Percentiles rank a stretch among this genome's conserved stretches.
Evolutionary conservation across 1,140 invertebrate genomes (phyloP).

Genomic region (Drosophila pandora): DNA sequence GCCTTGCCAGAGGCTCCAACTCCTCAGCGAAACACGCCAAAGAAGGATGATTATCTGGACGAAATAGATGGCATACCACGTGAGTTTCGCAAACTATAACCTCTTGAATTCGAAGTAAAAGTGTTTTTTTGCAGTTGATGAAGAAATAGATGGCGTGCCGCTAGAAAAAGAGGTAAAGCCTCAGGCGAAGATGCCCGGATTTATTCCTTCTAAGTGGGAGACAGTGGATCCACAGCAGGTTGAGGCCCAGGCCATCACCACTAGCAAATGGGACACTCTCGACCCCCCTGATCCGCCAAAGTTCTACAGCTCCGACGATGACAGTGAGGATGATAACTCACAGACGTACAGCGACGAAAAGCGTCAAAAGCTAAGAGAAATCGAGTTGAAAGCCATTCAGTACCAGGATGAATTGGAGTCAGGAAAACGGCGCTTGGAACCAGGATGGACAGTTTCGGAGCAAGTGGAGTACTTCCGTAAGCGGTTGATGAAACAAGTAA

Average conservation of each 20-base stretch:
- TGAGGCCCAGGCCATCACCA: slow-evolving; percentile 94
- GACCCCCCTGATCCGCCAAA: slow-evolving; percentile 83
- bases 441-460: slow-evolving; percentile 90
- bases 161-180: slow-evolving; percentile 85
- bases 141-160: slow-evolving; percentile 93
- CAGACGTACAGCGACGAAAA: slow-evolving; percentile 89
- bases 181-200: slow-evolving; percentile 85
- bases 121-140: slow-evolving; percentile 87
- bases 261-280: slow-evolving; percentile 92
- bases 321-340: slow-evolving; percentile 58
- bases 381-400: slow-evolving; percentile 97
- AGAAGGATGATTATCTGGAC: slow-evolving; percentile 84
- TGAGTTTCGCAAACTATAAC: slow-evolving; percentile 74
- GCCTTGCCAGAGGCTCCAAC: slow-evolving; percentile 75
- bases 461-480: slow-evolving; percentile 96
- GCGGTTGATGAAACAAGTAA: slow-evolving; percentile 93
- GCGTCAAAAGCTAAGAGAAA: slow-evolving; percentile 93
- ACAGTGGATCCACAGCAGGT: slow-evolving; percentile 92
- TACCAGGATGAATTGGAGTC: slow-evolving; percentile 98
- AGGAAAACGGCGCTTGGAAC: slow-evolving; percentile 90
- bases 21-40: slow-evolving; percentile 57
- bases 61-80: slow-evolving; percentile 91
- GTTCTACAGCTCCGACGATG: slow-evolving; percentile 73
- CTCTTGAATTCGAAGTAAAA: neutral
- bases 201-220: slow-evolving; percentile 97